Evolutionary conservation across 1,140 invertebrate species (phyloP), one percentile per base, ranked within the genome.

Genomic region (Lysiphlebus fabarum): DNA sequence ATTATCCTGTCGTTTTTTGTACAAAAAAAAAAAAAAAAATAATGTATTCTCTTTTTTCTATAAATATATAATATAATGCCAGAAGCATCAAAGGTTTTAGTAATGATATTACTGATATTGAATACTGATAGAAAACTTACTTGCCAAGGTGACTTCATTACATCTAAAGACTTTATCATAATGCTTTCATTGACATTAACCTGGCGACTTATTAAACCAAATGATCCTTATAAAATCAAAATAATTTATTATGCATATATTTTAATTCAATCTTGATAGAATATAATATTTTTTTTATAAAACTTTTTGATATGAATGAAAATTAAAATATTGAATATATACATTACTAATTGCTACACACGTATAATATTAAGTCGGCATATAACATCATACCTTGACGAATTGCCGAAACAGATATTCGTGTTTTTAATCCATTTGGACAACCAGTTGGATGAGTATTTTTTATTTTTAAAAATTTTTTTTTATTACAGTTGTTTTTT

Each of bases 71-170:
- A n/a, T 26, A 26, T 1, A 26, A 51, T 37, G 56, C 56, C 48
- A 11, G 40, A 38, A 53, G 50, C 58, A 10, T 11, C 40, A 34
- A 34, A 50, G 55, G 14, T 58, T 12, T 47, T 26, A 47, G 38
- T 56, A 43, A 40, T 59, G 53, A 65, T 65, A 61, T 60, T 60
- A 61, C 58, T 34, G 58, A 62, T 65, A 65, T 62, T 65, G 64
- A 62, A 65, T 65, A 65, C 62, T 65, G 64, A 65, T 65, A 60
- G 59, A 53, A 38, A n/a, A 33, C 26, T 44, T 12, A 51, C 57
- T 36, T 41, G 43, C 42, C 37, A 10, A 50, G 49, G 61, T 51
- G 58, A 62, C 64, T 65, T 65, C 62, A 65, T 65, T 65, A 57
- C 47, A 47, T 7, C 53, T 42, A 49, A 42, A 50, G 61, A 65